Conservation (phyloP, 2,797 vertebrate genomes). For the Dipus sagitta region DNA sequence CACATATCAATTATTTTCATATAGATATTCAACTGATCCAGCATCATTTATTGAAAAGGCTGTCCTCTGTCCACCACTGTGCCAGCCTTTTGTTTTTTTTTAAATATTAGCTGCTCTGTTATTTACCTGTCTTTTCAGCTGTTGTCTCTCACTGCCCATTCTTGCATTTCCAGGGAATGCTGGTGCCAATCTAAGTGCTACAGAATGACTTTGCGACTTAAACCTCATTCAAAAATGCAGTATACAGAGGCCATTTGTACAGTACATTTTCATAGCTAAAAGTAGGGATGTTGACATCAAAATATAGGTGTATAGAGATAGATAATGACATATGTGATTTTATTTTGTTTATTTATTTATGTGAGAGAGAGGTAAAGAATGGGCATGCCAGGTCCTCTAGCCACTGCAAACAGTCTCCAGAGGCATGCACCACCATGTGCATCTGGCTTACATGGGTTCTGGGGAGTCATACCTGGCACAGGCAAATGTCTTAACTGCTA, state of each 20-base stretch:
- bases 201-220: neutral
- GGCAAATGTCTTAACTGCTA: too few species aligned
- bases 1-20: neutral
- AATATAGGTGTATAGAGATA: rapidly evolving
- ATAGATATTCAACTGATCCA: too few species aligned
- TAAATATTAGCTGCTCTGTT: too few species aligned
- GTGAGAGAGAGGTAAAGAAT: too few species aligned
- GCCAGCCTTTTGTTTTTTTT: neutral
- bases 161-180: neutral
- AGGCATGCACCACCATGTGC: too few species aligned
- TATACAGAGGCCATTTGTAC: neutral
- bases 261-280: neutral
- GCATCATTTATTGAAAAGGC: neutral
- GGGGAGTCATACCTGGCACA: too few species aligned
- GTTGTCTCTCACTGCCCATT: neutral
- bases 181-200: neutral
- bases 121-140: neutral
- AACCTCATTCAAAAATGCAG: neutral
- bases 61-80: neutral
- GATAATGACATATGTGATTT: neutral
- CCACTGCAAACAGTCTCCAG: too few species aligned
- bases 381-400: too few species aligned
- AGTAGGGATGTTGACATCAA: too few species aligned
- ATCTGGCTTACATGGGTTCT: too few species aligned
- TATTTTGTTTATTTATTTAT: neutral